phyloP scores from a whole-genome alignment of 1,140 invertebrate species.

The Phortica variegata region DNA sequence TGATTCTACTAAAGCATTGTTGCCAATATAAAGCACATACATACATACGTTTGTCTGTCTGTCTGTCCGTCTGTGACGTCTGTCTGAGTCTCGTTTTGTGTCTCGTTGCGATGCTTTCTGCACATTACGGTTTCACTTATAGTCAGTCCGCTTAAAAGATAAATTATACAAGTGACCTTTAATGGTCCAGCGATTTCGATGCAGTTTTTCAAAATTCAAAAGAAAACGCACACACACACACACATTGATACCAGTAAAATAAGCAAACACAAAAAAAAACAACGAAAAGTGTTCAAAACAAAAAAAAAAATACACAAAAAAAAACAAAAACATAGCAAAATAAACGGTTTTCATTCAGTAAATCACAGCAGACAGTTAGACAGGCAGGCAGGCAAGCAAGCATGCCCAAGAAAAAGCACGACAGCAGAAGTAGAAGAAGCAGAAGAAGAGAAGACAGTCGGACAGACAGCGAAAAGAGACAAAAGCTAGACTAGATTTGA shows the following conservation, averaged over 20 bases:
- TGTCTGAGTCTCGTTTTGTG: neutral
- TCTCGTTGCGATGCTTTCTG: constrained; percentile 3
- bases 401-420: constrained; percentile 16
- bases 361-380: constrained; percentile 17
- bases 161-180: constrained; percentile 55
- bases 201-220: constrained; percentile 18
- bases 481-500: too few species aligned
- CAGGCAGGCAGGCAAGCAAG: constrained; percentile 16
- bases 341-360: constrained; percentile 21
- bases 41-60: constrained; percentile 22
- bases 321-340: constrained; percentile 5
- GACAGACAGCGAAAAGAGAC: too few species aligned
- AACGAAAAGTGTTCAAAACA: too few species aligned
- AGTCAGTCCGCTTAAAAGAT: too few species aligned
- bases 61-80: neutral
- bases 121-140: constrained; percentile 6
- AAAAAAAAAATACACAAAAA: neutral
- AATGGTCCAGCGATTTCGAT: constrained; percentile 53
- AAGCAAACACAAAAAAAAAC: too few species aligned
- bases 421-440: too few species aligned
- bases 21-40: too few species aligned
- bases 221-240: neutral
- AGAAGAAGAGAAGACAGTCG: too few species aligned
- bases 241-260: neutral
- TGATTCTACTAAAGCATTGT: too few species aligned